Conservation (phyloP, 2,797 vertebrate species). For the Alcedo atthis region DNA sequence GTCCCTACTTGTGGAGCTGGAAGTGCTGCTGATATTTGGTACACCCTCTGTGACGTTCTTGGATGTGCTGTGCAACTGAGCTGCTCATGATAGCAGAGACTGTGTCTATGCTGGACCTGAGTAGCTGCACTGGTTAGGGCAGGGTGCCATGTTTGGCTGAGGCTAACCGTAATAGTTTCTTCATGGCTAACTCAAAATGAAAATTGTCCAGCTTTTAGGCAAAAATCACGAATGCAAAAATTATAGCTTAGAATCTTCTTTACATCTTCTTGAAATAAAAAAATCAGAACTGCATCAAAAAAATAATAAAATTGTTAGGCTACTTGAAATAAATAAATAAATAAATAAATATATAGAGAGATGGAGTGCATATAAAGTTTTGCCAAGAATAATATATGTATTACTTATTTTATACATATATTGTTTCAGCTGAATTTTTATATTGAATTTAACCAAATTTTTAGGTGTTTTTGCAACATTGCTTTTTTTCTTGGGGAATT, state of each 20-base stretch:
- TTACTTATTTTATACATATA: background rate
- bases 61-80: background rate
- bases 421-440: background rate
- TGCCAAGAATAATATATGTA: background rate
- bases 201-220: background rate
- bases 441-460: background rate
- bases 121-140: background rate
- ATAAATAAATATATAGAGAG: background rate
- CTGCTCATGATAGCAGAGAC: background rate
- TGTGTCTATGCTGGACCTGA: rapidly evolving
- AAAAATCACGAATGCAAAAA: background rate
- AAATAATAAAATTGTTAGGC: background rate
- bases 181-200: background rate
- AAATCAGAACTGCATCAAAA: background rate
- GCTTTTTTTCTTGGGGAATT: background rate
- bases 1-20: background rate
- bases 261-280: background rate
- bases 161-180: background rate
- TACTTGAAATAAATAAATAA: background rate
- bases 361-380: background rate
- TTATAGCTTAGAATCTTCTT: background rate
- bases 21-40: background rate
- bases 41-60: background rate
- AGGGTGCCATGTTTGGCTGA: background rate
- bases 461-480: background rate